These are phyloP conservation scores for Melanotaenia boesemani DNA, from an alignment of 2,797 vertebrate species.

Conservation along the genomic window DNA sequence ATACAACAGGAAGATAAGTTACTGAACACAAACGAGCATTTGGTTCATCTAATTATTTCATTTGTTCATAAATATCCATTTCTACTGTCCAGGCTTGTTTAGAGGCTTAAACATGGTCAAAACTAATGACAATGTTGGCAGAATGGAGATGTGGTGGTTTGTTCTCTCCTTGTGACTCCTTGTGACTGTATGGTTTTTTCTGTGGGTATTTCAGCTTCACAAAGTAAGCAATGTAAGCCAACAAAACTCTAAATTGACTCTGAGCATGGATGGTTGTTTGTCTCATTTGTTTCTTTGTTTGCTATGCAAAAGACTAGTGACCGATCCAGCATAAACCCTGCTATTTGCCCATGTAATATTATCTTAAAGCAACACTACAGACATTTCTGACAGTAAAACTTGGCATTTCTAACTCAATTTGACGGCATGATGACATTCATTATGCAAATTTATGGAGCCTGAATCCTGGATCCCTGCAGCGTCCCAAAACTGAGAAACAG, in stretches of 20 bases:
- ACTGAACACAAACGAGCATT: not conserved
- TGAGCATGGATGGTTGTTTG: not conserved
- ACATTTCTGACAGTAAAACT: too few relatives aligned
- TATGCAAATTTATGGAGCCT: too few relatives aligned
- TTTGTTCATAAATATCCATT: not conserved
- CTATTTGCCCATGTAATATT: too few relatives aligned
- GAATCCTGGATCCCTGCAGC: too few relatives aligned
- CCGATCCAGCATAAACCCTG: not conserved
- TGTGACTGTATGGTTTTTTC: not conserved
- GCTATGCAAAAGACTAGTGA: not conserved
- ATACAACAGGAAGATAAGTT: too few relatives aligned
- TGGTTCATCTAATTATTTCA: not conserved
- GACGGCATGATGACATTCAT: too few relatives aligned
- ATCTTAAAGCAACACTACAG: too few relatives aligned
- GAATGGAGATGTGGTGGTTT: not conserved
- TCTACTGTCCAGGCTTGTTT: not conserved
- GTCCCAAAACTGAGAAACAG: too few relatives aligned
- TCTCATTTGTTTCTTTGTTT: not conserved
- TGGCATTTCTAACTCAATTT: too few relatives aligned
- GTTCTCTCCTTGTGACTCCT: not conserved
- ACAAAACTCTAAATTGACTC: not conserved
- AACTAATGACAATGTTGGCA: not conserved
- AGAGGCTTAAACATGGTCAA: not conserved
- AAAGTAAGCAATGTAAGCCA: not conserved
- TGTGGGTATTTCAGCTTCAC: not conserved